Evolutionary conservation across 2,888 invertebrate species (phyloP).

Genomic region (Mycalesis mineus): DNA sequence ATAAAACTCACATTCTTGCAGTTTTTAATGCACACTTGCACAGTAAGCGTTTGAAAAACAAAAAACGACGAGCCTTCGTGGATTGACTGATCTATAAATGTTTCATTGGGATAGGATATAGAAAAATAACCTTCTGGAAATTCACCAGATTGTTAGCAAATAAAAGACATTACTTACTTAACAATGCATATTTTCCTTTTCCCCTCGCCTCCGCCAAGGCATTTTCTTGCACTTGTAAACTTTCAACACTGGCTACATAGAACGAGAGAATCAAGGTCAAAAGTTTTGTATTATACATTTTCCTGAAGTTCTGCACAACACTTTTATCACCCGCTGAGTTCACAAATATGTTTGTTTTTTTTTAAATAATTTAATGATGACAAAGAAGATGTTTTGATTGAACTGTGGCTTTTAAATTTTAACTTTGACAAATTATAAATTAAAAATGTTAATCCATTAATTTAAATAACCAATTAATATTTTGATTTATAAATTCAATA

Average conservation of each 20-base stretch:
- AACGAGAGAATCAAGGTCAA: slow-evolving; percentile 2
- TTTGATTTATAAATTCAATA: too few relatives aligned
- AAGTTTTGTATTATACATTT: slow-evolving; percentile 8
- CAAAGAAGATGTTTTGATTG: not conserved
- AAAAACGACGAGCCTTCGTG: too few relatives aligned
- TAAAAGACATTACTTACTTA: slow-evolving; percentile 52
- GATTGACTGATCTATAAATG: too few relatives aligned
- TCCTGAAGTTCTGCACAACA: not conserved
- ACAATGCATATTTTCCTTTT: slow-evolving; percentile 59
- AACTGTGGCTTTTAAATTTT: too few relatives aligned
- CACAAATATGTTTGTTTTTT: not conserved
- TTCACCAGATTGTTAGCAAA: not conserved
- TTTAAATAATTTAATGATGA: not conserved
- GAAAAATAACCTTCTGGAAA: not conserved
- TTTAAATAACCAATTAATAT: too few relatives aligned
- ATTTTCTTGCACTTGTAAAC: slow-evolving; percentile 33
- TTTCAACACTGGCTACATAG: slow-evolving; percentile 27
- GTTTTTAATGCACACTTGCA: too few relatives aligned
- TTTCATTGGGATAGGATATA: not conserved
- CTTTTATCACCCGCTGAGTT: not conserved
- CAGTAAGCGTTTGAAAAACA: too few relatives aligned
- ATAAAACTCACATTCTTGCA: too few relatives aligned
- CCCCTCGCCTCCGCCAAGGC: slow-evolving; percentile 53
- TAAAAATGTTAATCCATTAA: too few relatives aligned
- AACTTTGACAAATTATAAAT: too few relatives aligned